Conservation (phyloP, 2,113 vertebrate species). For the Cichladusa arquata region DNA sequence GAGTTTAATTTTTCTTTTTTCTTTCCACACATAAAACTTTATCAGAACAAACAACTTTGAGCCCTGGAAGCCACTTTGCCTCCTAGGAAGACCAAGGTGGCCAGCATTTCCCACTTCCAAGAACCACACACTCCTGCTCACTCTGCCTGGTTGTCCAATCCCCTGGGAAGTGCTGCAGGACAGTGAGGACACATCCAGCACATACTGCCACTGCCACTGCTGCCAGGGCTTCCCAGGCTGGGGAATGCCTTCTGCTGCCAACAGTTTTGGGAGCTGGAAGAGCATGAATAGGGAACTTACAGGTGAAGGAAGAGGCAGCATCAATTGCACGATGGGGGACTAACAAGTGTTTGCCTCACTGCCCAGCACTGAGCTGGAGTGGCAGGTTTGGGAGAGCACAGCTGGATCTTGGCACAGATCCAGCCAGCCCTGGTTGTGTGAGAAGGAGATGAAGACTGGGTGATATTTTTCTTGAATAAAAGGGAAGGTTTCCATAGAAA, state of each 20-base stretch:
- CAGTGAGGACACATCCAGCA: fast-evolving
- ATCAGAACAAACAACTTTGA: background rate
- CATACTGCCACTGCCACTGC: fast-evolving
- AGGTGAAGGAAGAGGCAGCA: background rate
- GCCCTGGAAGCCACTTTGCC: background rate
- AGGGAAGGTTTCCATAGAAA: constrained; percentile 63
- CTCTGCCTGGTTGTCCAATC: background rate
- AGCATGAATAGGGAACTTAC: background rate
- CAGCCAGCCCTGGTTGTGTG: background rate
- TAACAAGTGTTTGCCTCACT: fast-evolving
- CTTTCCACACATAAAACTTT: background rate
- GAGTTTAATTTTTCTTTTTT: background rate
- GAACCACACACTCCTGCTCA: background rate
- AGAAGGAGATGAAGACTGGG: background rate
- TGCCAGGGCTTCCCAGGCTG: background rate
- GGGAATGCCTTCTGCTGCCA: background rate
- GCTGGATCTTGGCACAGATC: background rate
- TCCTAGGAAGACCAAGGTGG: background rate
- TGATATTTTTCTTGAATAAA: constrained; percentile 22
- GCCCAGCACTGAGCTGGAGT: fast-evolving
- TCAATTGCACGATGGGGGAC: fast-evolving
- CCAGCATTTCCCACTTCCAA: background rate
- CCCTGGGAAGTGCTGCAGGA: background rate
- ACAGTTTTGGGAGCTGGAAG: background rate
- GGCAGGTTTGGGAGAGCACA: fast-evolving